These are phyloP conservation scores for Tachuris rubrigastra DNA, from an alignment of 2,113 vertebrate species.

Conservation along the genomic window DNA sequence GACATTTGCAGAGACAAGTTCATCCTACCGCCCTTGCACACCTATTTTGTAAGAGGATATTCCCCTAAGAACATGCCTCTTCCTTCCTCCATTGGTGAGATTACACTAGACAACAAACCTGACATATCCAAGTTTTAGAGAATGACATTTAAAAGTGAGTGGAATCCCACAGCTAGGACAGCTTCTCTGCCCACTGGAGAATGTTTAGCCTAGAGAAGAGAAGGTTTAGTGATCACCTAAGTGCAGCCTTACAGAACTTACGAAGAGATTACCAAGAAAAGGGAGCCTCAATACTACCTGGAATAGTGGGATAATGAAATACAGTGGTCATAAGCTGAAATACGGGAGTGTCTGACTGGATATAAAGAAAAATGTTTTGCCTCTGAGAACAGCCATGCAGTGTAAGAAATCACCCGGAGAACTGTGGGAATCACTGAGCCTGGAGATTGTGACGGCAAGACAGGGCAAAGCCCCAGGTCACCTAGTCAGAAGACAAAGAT, in stretches of 20 bases:
- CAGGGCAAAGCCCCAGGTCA: accelerated
- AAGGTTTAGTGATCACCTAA: neutral
- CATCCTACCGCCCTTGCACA: neutral
- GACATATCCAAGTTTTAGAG: neutral
- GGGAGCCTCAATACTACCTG: neutral
- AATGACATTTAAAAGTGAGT: neutral
- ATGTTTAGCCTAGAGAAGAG: neutral
- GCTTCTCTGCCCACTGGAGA: neutral
- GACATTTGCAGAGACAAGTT: neutral
- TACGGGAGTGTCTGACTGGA: neutral
- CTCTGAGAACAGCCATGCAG: neutral
- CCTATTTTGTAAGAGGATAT: neutral
- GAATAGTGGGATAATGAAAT: neutral
- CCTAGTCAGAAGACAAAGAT: neutral
- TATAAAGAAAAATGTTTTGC: neutral
- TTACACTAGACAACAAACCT: neutral
- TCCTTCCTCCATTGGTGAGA: neutral
- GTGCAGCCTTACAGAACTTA: neutral
- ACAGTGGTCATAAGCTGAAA: neutral
- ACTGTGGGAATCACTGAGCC: neutral
- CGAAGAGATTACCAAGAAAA: neutral
- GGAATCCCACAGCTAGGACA: neutral
- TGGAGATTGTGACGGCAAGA: neutral
- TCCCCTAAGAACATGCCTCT: neutral
- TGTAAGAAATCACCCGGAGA: neutral